Conservation (phyloP, 53 echinoderm and acorn worm genomes). For the Hippasteria phrygiana region DNA sequence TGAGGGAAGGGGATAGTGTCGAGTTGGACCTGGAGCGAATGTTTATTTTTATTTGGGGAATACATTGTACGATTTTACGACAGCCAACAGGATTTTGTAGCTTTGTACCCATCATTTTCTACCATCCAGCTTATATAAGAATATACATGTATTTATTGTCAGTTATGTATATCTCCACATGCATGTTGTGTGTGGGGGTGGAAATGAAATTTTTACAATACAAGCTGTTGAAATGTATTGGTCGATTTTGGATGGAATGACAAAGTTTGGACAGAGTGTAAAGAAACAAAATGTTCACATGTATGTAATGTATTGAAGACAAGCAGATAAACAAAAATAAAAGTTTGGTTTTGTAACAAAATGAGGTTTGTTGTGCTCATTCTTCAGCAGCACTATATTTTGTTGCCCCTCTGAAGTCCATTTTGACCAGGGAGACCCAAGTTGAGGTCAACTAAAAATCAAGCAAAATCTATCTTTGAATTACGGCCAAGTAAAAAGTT, state of each 20-base stretch:
- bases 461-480: too few relatives aligned
- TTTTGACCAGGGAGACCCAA: too few relatives aligned
- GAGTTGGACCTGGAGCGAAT: neutral
- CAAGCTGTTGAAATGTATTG: neutral
- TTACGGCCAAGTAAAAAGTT: too few relatives aligned
- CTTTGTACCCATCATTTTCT: slow-evolving; percentile 43
- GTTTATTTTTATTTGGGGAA: slow-evolving; percentile 3
- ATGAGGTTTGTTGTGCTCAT: neutral
- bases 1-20: neutral
- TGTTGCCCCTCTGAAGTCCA: neutral
- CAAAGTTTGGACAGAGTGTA: slow-evolving; percentile 34
- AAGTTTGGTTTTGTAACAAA: slow-evolving; percentile 75
- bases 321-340: slow-evolving; percentile 63
- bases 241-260: neutral
- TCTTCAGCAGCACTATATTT: neutral
- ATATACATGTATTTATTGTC: slow-evolving; percentile 49
- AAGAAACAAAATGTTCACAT: slow-evolving; percentile 56
- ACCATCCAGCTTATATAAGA: slow-evolving; percentile 20
- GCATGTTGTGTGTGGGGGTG: neutral
- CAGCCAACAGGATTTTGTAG: slow-evolving; percentile 36
- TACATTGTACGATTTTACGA: slow-evolving; percentile 6
- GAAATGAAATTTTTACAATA: neutral
- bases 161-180: neutral
- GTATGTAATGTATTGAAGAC: slow-evolving; percentile 63
- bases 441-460: too few relatives aligned